A percentile compares a stretch with the other conserved stretches of the same genome.
phyloP scores from a whole-genome alignment of 2,888 invertebrate genomes.

The Zele albiditarsus region DNA sequence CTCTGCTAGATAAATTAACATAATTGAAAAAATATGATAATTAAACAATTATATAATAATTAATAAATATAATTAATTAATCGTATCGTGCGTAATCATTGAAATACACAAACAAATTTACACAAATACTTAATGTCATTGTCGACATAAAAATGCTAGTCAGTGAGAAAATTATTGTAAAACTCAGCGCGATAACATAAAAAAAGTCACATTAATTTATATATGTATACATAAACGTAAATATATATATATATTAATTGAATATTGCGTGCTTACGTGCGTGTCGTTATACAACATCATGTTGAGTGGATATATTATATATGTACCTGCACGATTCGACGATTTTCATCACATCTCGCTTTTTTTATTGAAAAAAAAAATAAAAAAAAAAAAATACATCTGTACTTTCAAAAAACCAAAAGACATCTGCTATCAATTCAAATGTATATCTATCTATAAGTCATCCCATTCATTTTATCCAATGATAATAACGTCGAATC shows the following conservation, averaged over 20 bases:
- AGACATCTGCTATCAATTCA: background rate
- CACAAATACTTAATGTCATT: conserved; percentile 52
- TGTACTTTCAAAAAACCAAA: background rate
- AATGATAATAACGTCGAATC: conserved; percentile 38
- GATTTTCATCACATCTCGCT: conserved; percentile 26
- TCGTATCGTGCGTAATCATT: conserved; percentile 23
- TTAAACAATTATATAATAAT: conserved; percentile 49
- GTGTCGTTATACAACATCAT: conserved; percentile 15
- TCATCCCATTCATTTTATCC: background rate
- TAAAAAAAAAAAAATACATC: conserved; percentile 9
- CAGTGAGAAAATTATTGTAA: conserved; percentile 55
- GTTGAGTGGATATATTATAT: conserved; percentile 20
- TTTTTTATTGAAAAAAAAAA: background rate
- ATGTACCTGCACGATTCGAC: conserved; percentile 41
- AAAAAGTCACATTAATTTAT: conserved; percentile 39
- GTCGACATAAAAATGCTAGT: conserved; percentile 58
- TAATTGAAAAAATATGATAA: conserved; percentile 43
- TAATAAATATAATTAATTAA: conserved; percentile 52
- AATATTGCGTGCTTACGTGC: conserved; percentile 17
- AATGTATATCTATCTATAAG: background rate
- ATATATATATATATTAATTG: conserved; percentile 15
- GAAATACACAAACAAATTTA: conserved; percentile 22
- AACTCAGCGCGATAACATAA: conserved; percentile 44
- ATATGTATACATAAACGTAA: conserved; percentile 28
- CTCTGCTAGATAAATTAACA: conserved; percentile 29